phyloP scores from a whole-genome alignment of 2,797 vertebrate genomes.

The Balearica regulorum region DNA sequence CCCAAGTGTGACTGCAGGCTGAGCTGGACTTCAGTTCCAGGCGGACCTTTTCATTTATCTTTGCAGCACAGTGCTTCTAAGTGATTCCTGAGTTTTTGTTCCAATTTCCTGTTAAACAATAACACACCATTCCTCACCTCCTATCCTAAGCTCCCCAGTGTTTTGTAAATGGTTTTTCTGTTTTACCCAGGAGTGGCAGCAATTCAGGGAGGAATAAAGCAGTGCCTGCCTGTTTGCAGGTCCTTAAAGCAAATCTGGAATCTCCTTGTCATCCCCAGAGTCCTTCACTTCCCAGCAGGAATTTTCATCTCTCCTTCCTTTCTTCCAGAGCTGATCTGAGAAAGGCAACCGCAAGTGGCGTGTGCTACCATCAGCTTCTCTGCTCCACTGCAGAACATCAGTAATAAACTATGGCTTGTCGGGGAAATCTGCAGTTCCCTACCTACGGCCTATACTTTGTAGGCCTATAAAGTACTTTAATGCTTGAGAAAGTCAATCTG shows the following conservation, averaged over 20 bases:
- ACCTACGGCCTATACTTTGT: not conserved
- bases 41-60: not conserved
- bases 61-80: not conserved
- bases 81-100: constrained; percentile 18
- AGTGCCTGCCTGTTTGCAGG: not conserved
- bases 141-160: not conserved
- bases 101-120: not conserved
- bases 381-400: not conserved
- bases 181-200: not conserved
- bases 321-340: not conserved
- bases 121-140: not conserved
- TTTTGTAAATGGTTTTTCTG: not conserved
- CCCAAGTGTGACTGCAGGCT: not conserved
- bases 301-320: not conserved
- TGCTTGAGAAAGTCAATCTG: not conserved
- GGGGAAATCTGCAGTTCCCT: not conserved
- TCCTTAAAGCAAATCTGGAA: not conserved
- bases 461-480: not conserved
- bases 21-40: not conserved
- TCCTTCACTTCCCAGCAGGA: not conserved
- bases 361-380: not conserved
- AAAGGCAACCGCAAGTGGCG: not conserved
- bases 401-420: not conserved
- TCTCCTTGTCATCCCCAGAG: not conserved
- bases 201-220: not conserved